Evolutionary conservation across 2,113 vertebrate species (phyloP), one percentile per base, ranked within the genome.

Genomic region (Girardinichthys multiradiatus): DNA sequence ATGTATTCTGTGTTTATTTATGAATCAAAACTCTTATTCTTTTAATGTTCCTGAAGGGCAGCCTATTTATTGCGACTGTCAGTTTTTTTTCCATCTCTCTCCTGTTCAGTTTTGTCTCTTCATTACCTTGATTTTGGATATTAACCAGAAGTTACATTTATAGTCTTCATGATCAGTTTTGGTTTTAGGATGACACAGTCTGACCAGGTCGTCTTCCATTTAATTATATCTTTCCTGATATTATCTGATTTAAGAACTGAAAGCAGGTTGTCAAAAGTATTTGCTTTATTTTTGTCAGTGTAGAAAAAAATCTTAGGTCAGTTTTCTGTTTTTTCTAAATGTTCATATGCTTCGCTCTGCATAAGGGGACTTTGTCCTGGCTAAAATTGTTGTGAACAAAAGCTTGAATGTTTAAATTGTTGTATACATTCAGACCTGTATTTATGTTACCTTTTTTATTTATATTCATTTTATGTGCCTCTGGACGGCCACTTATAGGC

Each of bases 1-100:
- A 71, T 67, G 39, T 79, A 62, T 74, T 81, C 61, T 63, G 84
- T 91, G 86, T 90, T 89, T 92, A 89, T 88, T 90, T 87, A 85
- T 84, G 80, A 89, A 84, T 88, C 80, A 48, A 60, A 30, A 70
- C 17, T 76, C 68, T 58, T 84, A 6, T 70, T 68, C 73, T 59
- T 33, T 35, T 26, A 58, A 27, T 72, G 57, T 64, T 81, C 68
- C 70, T 76, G 8, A 3, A 79, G 68, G 59, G 61, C 64, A 75
- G 57, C 70, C 81, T 70, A 70, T 69, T 84, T 76, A 64, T 59
- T 37, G n/a, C 39, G 39, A 29, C 63, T 70, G 65, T 59, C 42
- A 27, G 51, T 58, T 45, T 59, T 51, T 26, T 54, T 30, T 14
- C 9, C 26, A 27, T 19, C 28, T 13, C 14, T 30, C 59, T 63